Conservation (phyloP, 2,888 invertebrate species). For the Eupsilia transversa region DNA sequence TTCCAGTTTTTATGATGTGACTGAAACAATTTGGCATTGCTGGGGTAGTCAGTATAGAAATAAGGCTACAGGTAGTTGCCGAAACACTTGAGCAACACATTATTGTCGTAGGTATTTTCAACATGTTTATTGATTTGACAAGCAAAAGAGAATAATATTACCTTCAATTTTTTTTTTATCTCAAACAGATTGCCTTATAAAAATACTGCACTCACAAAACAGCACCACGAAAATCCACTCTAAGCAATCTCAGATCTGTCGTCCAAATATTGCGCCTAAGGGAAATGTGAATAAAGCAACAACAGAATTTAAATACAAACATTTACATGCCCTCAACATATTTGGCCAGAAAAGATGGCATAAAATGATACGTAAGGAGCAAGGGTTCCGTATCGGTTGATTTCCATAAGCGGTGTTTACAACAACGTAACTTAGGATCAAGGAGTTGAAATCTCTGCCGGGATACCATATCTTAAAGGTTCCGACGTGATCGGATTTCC, state of each 20-base stretch:
- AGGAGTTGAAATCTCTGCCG: slow-evolving; percentile 82
- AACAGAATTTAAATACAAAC: slow-evolving; percentile 64
- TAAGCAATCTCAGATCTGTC: slow-evolving; percentile 51
- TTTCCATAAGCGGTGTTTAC: slow-evolving; percentile 82
- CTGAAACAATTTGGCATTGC: background rate
- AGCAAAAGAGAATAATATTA: background rate
- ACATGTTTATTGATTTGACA: background rate
- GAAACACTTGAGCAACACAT: background rate
- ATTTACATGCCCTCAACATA: slow-evolving; percentile 70
- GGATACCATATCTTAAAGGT: slow-evolving; percentile 81
- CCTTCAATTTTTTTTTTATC: background rate
- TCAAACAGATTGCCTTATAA: background rate
- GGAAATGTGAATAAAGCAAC: slow-evolving; percentile 64
- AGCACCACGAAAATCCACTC: slow-evolving; percentile 33
- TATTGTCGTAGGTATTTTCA: background rate
- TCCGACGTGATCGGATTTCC: slow-evolving; percentile 85
- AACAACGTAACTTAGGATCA: slow-evolving; percentile 79
- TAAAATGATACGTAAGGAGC: slow-evolving; percentile 69
- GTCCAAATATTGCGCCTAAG: slow-evolving; percentile 54
- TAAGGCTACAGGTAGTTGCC: background rate
- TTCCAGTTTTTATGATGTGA: background rate
- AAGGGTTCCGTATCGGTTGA: slow-evolving; percentile 72
- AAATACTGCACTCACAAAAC: slow-evolving; percentile 25
- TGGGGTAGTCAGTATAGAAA: background rate
- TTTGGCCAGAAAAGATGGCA: slow-evolving; percentile 72